Base-by-base conservation (phyloP, 2,113 vertebrate species). In the Puffinus mauretanicus region DNA sequence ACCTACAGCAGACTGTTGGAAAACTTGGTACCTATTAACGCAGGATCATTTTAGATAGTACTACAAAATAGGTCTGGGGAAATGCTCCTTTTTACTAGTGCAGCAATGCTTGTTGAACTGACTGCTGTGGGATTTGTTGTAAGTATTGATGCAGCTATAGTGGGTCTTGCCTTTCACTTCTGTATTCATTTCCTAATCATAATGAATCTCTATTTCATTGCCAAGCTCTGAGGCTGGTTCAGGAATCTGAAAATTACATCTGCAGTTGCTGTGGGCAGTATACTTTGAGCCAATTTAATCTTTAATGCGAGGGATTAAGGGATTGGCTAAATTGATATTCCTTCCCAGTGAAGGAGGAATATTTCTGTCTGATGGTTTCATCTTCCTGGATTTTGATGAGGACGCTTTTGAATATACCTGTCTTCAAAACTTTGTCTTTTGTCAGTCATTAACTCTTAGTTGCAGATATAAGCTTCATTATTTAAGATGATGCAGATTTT, bases 251-350 rank as follows among this genome's bases (percentile, higher is more conserved):
- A 73, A 76, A 92, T 88, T 84, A 30, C 61, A 69, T 86, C 83
- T 91, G 52, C 46, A 79, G 36, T 89, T 88, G 77, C 83, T 87
- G 52, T 89, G 80, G 80, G 80, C 92, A 79, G 40, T 64, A 34
- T 84, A 27, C 65, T 90, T 67, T 60, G 51, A 84, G 67, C 40
- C 55, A 86, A 60, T 88, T 88, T 90, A 8, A 38, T 88, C 82
- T 93, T 66, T 85, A 82, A 69, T 81, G n/a, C 62, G 85, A 76
- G 38, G 55, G 82, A 92, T 96, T 95, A 94, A 72, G 62, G 64
- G n/a, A n/a, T 40, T 78, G 79, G 38, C 51, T 64, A 47, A 84
- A 8, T 64, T 0, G 2, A 40, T 88, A 86, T 54, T 86, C 60
- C 60, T 86, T 93, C 38, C 60, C 21, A 21, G 24, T 30, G n/a